Conservation (phyloP, 2,113 vertebrate species). For the Corapipo altera region DNA sequence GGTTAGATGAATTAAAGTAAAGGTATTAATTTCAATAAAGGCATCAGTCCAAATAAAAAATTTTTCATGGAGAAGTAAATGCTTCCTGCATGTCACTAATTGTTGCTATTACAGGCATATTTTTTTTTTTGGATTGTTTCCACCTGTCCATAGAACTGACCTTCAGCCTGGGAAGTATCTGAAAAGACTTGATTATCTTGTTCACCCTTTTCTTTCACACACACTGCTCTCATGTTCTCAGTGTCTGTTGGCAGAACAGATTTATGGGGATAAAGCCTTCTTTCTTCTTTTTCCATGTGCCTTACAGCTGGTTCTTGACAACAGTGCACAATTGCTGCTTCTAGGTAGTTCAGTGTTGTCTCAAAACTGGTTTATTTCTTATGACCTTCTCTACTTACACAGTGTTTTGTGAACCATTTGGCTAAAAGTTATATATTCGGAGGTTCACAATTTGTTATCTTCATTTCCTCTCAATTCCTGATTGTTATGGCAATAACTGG, state of each 20-base stretch:
- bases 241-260: neutral
- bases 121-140: neutral
- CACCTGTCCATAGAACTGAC: neutral
- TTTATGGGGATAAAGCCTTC: neutral
- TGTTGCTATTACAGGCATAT: neutral
- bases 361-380: neutral
- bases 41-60: neutral
- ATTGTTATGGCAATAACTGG: neutral
- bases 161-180: neutral
- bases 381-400: neutral
- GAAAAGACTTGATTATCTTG: neutral
- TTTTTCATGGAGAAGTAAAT: neutral
- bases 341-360: neutral
- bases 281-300: neutral
- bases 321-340: neutral
- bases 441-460: neutral
- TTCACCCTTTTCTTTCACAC: neutral
- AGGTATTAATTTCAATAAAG: neutral
- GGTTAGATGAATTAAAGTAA: neutral
- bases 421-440: neutral
- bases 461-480: neutral
- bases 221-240: neutral
- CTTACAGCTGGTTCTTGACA: neutral
- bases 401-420: neutral
- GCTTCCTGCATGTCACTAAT: neutral